Evolutionary conservation across 2,113 vertebrate species (phyloP), one percentile per base, ranked within the genome.

Genomic region (Mystacornis crossleyi): DNA sequence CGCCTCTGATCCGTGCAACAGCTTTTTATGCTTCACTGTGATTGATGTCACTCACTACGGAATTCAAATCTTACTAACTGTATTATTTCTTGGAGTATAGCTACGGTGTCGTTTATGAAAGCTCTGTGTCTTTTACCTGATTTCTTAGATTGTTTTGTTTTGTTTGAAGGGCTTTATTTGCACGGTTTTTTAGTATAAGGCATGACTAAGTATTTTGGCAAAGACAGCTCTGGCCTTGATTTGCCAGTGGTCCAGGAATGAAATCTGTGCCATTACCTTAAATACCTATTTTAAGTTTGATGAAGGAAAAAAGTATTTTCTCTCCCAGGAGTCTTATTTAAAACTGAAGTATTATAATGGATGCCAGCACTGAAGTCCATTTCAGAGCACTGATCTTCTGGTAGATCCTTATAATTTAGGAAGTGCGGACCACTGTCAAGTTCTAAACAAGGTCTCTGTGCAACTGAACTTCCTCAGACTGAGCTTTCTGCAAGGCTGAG

Each of bases 21-120:
- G 29, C 21, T 18, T 21, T 16, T 23, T 17, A 2, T 4, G 1
- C 57, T 17, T 65, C 15, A 0, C 10, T 9, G 14, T 18, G 34
- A 28, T 14, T 36, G 7, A 8, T 16, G 43, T 13, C 34, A 2
- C 43, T 50, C 33, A 1, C 16, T 21, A 0, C 10, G 28, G 40
- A 25, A 31, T 29, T 38, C 6, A 42, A 31, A 9, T 42, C 20
- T 62, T 45, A 29, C 7, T 21, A 12, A 4, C 4, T 43, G 18
- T n/a, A 2, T 26, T 78, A 2, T 38, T 66, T 81, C 2, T 23
- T 47, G 28, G 21, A 16, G 12, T 36, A 0, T 17, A 17, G 29
- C 6, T 62, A 3, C 4, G 8, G 10, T 36, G 8, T 31, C 25
- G 5, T 26, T 83, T 38, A 14, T 38, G 4, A 61, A 74, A 58